These are phyloP conservation scores for Protophormia terraenovae DNA, from an alignment of 2,888 invertebrate species.

Conservation along the genomic window DNA sequence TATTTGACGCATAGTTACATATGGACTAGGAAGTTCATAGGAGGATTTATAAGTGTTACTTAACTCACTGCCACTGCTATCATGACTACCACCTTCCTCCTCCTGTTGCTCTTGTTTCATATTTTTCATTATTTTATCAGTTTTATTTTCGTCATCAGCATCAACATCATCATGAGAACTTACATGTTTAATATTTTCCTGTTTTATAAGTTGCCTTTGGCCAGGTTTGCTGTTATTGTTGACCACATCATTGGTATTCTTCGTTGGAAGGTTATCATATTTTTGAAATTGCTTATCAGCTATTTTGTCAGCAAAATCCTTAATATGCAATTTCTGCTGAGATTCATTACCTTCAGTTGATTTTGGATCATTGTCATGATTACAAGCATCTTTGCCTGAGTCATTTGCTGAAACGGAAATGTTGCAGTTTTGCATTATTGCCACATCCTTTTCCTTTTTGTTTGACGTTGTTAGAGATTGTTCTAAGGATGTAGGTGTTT, in stretches of 20 bases:
- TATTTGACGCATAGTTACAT: slow-evolving; percentile 74
- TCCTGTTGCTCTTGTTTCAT: slow-evolving; percentile 31
- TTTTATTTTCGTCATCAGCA: slow-evolving; percentile 66
- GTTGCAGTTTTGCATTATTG: slow-evolving; percentile 56
- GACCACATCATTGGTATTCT: slow-evolving; percentile 44
- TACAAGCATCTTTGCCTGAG: slow-evolving; percentile 42
- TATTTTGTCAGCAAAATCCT: slow-evolving; percentile 51
- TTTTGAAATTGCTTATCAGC: slow-evolving; percentile 63
- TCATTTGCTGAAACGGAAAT: slow-evolving; percentile 43
- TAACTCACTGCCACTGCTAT: slow-evolving; percentile 66
- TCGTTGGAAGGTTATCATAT: slow-evolving; percentile 52
- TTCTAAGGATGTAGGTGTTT: slow-evolving; percentile 9
- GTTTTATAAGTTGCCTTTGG: slow-evolving; percentile 16
- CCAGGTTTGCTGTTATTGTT: not conserved
- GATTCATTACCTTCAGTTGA: slow-evolving; percentile 49
- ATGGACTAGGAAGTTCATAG: slow-evolving; percentile 77
- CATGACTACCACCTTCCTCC: slow-evolving; percentile 27
- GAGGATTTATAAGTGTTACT: slow-evolving; percentile 76
- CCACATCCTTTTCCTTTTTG: slow-evolving; percentile 37
- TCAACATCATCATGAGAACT: not conserved
- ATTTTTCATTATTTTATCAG: not conserved
- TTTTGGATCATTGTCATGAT: slow-evolving; percentile 29
- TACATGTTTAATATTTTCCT: not conserved
- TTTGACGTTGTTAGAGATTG: slow-evolving; percentile 53
- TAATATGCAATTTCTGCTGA: slow-evolving; percentile 60